Evolutionary conservation across 2,113 vertebrate genomes (phyloP), one percentile per base, ranked within the genome.

Genomic region (Bufo gargarizans): DNA sequence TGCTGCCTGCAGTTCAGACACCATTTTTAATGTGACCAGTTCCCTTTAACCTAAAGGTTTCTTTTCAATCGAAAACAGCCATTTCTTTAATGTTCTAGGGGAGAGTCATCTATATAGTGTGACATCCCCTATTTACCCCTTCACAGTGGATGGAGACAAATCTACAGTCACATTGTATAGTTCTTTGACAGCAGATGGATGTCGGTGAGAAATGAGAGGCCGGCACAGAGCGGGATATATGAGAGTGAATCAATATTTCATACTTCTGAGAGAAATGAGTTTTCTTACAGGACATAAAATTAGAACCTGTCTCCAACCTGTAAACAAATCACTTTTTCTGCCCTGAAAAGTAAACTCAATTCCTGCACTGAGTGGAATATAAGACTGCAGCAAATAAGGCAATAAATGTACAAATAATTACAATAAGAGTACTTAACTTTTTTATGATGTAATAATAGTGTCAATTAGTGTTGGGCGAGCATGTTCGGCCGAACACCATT

Each of bases 141-240:
- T 69, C 61, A 83, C 47, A 22, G 61, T 53, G 63, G 11, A 59
- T 65, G 59, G 19, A 50, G 47, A 83, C 61, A 67, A 53, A 83
- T 65, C 81, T 83, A 63, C 81, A 83, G 63, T 83, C 63, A 83
- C 20, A 83, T 83, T 67, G 81, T 69, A 83, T 22, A n/a, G 20
- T 67, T 83, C 45, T 69, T n/a, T 83, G 61, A 67, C 81, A 83
- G 61, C 61, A 43, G 79, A 61, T 61, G 47, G 72, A 81, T 61
- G 56, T 47, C 16, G 47, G 47, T 50, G 63, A 83, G 47, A 83
- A 83, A 83, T 83, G 81, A 69, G 61, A 53, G 61, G 47, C 63
- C 81, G 16, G 33, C 43, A 49, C 10, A 61, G 47, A 69, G 61
- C 12, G 2, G 20, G 58, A 50, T 69, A 53, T 69, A 83, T 83